Evolutionary conservation across 1,140 invertebrate species (phyloP).

Genomic region (Eriocheir sinensis): DNA sequence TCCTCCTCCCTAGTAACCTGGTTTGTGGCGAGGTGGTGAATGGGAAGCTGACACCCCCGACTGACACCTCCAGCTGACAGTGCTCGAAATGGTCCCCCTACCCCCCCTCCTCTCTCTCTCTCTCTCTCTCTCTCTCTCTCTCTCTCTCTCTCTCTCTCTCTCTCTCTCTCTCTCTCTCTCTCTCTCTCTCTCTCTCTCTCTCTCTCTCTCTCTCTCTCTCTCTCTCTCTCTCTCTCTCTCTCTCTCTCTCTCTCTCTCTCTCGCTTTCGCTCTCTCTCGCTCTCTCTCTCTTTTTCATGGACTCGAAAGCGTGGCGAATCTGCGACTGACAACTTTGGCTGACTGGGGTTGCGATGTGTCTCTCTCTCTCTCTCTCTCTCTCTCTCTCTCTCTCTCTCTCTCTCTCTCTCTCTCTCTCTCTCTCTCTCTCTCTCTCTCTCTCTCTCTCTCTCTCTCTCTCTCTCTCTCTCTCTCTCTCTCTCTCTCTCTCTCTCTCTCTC

Average conservation of each 20-base stretch:
- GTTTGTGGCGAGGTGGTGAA: too few relatives aligned
- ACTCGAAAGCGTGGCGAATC: not conserved
- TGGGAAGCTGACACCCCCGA: too few relatives aligned
- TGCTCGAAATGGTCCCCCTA: too few relatives aligned
- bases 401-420: slow-evolving; percentile 37
- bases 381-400: slow-evolving; percentile 42
- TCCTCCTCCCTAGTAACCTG: too few relatives aligned
- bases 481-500: not conserved
- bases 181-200: not conserved
- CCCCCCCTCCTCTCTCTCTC: too few relatives aligned
- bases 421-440: slow-evolving; percentile 43
- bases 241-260: not conserved
- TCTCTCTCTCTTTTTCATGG: not conserved
- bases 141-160: not conserved
- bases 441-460: not conserved
- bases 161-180: not conserved
- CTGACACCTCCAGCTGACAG: too few relatives aligned
- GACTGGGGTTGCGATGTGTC: not conserved
- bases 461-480: not conserved
- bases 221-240: not conserved
- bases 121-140: not conserved
- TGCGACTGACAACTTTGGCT: not conserved
- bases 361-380: slow-evolving; percentile 45
- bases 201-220: not conserved
- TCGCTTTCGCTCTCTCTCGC: not conserved